Base-by-base conservation (phyloP, 2,888 invertebrate genomes). In the Glaucopsyche alexis region DNA sequence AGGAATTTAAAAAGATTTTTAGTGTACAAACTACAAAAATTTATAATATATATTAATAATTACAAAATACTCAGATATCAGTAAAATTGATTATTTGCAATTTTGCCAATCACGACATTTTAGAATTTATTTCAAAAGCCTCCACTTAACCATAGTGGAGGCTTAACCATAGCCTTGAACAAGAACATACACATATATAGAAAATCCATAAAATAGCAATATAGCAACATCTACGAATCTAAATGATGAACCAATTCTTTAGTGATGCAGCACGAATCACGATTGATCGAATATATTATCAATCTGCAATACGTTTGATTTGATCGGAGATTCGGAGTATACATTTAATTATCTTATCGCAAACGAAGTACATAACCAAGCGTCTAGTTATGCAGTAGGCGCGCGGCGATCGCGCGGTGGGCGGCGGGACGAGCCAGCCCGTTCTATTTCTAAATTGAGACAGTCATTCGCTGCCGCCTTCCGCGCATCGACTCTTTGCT, bases 371-470 rank as follows among this genome's bases (percentile, higher is more conserved):
- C 49, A 19, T 47, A 47, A 7, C 29, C 47, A 11, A 67, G 45
- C 14, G 47, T 69, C 47, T 47, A 69, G 69, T 49, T 69, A 49
- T 69, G 69, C 42, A 19, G 16, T 29, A 16, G 67, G 69, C 47
- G 29, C 49, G 69, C 7, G 9, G 19, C 29, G 19, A 19, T 9
- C 29, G 5, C 29, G 69, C 74, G 69, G 75, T 72, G 75, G 78
- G 78, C 76, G 77, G 78, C n/a, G 67, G 79, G 78, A 80, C 79
- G 84, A 82, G 83, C 84, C 89, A 90, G 92, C 90, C 90, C 87
- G 90, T 87, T 90, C 93, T 92, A 91, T 91, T 92, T 92, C 93
- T 93, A 92, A 89, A 87, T 92, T 81, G 87, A 92, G 92, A 91
- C 91, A 91, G 92, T 92, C 91, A 87, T 86, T 89, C 88, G 88